phyloP scores from a whole-genome alignment of 1,140 invertebrate genomes.

The Aphelinus atriplicis region DNA sequence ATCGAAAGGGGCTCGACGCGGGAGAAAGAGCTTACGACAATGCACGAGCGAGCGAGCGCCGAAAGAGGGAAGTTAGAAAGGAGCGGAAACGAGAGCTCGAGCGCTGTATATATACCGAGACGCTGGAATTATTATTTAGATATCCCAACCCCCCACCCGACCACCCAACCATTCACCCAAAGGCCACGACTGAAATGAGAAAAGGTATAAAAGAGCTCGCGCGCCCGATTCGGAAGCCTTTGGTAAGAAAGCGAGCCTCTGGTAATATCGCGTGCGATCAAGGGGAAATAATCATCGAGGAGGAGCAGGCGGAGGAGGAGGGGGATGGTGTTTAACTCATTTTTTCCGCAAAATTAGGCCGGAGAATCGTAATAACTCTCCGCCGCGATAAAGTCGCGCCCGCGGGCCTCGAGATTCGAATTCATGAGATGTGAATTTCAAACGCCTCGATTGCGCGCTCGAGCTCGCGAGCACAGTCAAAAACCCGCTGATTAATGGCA shows the following conservation, averaged over 20 bases:
- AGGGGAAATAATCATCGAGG: constrained; percentile 17
- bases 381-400: not conserved
- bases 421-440: too few species aligned
- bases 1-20: not conserved
- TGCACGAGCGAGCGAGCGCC: not conserved
- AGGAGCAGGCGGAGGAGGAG: not conserved
- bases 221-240: not conserved
- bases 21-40: constrained; percentile 12
- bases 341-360: not conserved
- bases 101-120: not conserved
- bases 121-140: constrained; percentile 30
- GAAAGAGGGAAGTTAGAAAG: not conserved
- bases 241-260: not conserved
- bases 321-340: constrained; percentile 1
- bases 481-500: too few species aligned
- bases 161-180: too few species aligned
- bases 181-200: constrained; percentile 25
- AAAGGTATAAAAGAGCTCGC: constrained; percentile 14
- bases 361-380: not conserved
- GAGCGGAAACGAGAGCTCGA: constrained; percentile 3
- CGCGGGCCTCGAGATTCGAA: too few species aligned
- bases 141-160: not conserved
- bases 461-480: too few species aligned
- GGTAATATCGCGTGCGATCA: constrained; percentile 19
- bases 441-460: too few species aligned